Evolutionary conservation across 2,113 vertebrate genomes (phyloP), one percentile per base, ranked within the genome.

Genomic region (Ivindomyrus marchei): DNA sequence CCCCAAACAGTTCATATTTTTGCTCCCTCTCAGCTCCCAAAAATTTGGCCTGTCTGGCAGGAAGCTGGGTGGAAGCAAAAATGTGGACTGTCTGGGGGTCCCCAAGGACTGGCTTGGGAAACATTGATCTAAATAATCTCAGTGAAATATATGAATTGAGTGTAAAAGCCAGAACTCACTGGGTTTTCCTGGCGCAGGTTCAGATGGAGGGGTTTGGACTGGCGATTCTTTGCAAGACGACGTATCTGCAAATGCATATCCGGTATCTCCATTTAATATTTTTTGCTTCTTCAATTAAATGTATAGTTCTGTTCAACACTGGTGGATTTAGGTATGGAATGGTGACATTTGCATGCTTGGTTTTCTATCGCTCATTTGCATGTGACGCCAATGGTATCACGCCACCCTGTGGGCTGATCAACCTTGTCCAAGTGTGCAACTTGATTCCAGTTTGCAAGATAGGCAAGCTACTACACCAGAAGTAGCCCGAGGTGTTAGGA

Each of bases 81-180:
- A 27, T 3, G 3, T 62, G 7, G 21, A n/a, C 8, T n/a, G 7
- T 1, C 56, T n/a, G 21, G 21, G 58, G 58, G 24, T 27, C 8
- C 24, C 58, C 8, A 3, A 27, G 24, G 24, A 66, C 58, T 3
- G 58, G 58, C 8, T 3, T 27, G 58, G 58, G 58, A 66, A 27
- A 66, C 58, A 66, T 9, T n/a, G 24, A 66, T 66, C 58, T 66
- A 7, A 4, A 5, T 52, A 13, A 36, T 36, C 24, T 53, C 21
- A 87, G 27, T 27, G 13, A 17, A 10, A 46, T 47, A 56, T 77
- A 21, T 49, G n/a, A 31, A 70, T 53, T 56, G 21, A 36, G 36
- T 1, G 86, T 36, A 17, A 17, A 62, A 77, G 2, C 17, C 47
- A 56, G 89, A 85, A 91, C 93, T 94, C 70, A 95, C 95, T 91